Evolutionary conservation across 2,888 invertebrate genomes (phyloP).

Genomic region (Eilema caniola): DNA sequence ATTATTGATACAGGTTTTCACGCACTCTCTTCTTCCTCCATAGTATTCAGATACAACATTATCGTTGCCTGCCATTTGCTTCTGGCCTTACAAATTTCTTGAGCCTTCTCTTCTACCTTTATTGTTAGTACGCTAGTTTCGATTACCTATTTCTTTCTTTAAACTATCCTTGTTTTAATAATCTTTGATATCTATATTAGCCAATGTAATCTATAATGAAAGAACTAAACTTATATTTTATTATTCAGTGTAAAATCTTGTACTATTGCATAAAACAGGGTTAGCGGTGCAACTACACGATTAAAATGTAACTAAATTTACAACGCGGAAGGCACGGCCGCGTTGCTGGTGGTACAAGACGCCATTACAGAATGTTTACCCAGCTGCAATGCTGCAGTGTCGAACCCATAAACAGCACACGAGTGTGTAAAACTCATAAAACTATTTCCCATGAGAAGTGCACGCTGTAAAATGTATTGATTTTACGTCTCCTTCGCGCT

Average conservation of each 20-base stretch:
- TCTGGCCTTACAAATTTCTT: background rate
- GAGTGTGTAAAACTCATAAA: constrained; percentile 58
- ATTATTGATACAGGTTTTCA: too few species aligned
- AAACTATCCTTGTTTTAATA: too few species aligned
- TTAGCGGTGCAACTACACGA: background rate
- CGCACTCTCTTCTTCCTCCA: too few species aligned
- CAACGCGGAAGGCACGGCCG: constrained; percentile 17
- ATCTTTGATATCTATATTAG: too few species aligned
- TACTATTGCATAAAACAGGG: too few species aligned
- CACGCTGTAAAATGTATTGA: constrained; percentile 24
- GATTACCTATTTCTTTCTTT: too few species aligned
- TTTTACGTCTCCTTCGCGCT: constrained; percentile 33
- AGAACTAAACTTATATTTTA: too few species aligned
- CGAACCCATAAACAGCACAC: constrained; percentile 44
- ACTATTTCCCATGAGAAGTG: constrained; percentile 58
- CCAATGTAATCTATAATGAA: too few species aligned
- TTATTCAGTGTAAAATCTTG: background rate
- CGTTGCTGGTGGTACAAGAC: constrained; percentile 14
- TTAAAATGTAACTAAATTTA: constrained; percentile 14
- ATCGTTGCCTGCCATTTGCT: too few species aligned
- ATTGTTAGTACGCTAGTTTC: too few species aligned
- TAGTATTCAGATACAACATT: too few species aligned
- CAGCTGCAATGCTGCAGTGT: constrained; percentile 56
- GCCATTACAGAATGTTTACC: constrained; percentile 44
- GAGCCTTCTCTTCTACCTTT: too few species aligned